Conservation (phyloP, 2,888 invertebrate genomes). For the Melikaiella ostensackeni region DNA sequence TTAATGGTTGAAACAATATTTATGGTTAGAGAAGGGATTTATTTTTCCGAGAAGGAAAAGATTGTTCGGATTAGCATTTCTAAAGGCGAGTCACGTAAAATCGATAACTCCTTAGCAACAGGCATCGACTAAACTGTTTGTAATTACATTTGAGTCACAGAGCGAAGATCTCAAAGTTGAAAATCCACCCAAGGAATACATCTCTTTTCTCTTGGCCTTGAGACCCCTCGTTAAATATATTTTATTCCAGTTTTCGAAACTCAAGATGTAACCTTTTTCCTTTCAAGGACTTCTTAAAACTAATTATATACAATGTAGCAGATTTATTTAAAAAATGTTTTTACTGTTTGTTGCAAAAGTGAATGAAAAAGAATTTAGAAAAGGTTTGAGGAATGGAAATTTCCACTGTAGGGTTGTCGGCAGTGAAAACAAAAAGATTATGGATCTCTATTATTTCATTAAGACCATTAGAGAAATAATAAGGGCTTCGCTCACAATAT, state of each 20-base stretch:
- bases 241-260: conserved; percentile 26
- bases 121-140: conserved; percentile 25
- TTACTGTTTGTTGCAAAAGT: neutral
- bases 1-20: too few relatives aligned
- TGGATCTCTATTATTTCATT: conserved; percentile 71
- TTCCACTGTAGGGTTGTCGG: conserved; percentile 36
- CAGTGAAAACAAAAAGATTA: conserved; percentile 63
- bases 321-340: too few relatives aligned
- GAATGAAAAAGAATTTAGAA: neutral
- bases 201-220: conserved; percentile 29
- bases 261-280: conserved; percentile 25
- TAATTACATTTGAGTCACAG: conserved; percentile 14
- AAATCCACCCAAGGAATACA: neutral
- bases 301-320: too few relatives aligned
- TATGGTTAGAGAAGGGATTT: neutral
- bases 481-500: conserved; percentile 63
- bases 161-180: neutral
- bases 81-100: conserved; percentile 25
- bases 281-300: neutral
- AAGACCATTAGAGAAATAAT: conserved; percentile 70
- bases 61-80: conserved; percentile 20
- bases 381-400: neutral
- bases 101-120: conserved; percentile 34
- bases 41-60: neutral
- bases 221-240: conserved; percentile 24